These are phyloP conservation scores for Manis javanica DNA, from an alignment of 2,797 vertebrate species.

Conservation along the genomic window DNA sequence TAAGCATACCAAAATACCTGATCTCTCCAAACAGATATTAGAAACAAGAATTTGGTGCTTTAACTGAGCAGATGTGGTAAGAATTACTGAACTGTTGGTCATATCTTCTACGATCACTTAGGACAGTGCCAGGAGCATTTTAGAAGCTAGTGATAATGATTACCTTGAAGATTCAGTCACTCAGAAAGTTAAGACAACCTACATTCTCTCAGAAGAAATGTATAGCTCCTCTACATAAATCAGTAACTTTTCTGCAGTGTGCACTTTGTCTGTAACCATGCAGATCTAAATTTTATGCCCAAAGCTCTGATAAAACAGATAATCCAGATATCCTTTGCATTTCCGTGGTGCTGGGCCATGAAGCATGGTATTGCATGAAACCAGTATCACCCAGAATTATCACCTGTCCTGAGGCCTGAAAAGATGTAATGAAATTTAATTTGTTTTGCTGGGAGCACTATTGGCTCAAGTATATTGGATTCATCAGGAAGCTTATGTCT, in stretches of 20 bases:
- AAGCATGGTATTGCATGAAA: slow-evolving; percentile 41
- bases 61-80: neutral
- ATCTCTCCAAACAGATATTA: neutral
- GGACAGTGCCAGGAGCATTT: neutral
- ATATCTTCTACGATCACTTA: neutral
- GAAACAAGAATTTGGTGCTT: neutral
- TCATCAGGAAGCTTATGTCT: slow-evolving; percentile 28
- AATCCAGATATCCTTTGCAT: slow-evolving; percentile 15
- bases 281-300: slow-evolving; percentile 1
- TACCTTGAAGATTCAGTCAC: neutral
- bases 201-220: neutral
- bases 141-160: neutral
- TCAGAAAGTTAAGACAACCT: neutral
- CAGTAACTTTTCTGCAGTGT: neutral
- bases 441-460: slow-evolving; percentile 45
- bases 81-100: neutral
- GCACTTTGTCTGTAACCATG: neutral
- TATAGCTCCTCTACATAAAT: neutral
- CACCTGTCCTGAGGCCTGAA: slow-evolving; percentile 28
- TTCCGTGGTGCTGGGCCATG: neutral
- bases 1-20: neutral
- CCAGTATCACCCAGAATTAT: neutral
- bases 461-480: neutral
- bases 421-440: slow-evolving; percentile 59
- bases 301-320: slow-evolving; percentile 49